A percentile compares a stretch with the other conserved stretches of the same genome.
Evolutionary conservation across 2,797 vertebrate genomes (phyloP).

Genomic region (Sternarchorhynchus goeldii): DNA sequence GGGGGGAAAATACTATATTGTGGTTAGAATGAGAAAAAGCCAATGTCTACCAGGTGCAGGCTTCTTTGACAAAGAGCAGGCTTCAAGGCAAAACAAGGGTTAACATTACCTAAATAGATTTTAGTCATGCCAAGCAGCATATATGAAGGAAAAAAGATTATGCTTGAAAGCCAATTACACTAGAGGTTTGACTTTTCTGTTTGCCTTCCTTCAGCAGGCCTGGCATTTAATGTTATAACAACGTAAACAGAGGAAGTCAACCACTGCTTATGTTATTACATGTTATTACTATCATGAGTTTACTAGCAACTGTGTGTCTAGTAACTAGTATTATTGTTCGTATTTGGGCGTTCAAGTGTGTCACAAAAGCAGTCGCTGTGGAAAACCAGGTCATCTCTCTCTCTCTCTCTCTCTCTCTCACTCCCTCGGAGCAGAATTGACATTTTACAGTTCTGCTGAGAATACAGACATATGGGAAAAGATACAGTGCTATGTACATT

Average conservation of each 20-base stretch:
- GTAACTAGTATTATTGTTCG: conserved; percentile 13
- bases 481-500: conserved; percentile 32
- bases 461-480: conserved; percentile 33
- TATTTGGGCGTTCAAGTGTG: conserved; percentile 17
- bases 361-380: conserved; percentile 32
- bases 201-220: background rate
- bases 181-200: background rate
- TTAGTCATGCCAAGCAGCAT: background rate
- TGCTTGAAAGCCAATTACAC: background rate
- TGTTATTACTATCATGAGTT: background rate
- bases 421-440: conserved; percentile 13
- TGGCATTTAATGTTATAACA: conserved; percentile 21
- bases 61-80: background rate
- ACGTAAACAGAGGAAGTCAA: background rate
- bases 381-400: conserved; percentile 43
- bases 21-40: conserved; percentile 12
- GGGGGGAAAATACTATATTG: background rate
- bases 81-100: background rate
- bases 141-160: background rate
- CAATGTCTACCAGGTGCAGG: background rate
- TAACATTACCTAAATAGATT: background rate
- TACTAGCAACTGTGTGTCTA: conserved; percentile 4
- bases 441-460: conserved; percentile 39
- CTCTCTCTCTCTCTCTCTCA: conserved; percentile 14
- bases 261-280: background rate